Conservation (phyloP, 2,888 invertebrate species). For the Drosophila dives region DNA sequence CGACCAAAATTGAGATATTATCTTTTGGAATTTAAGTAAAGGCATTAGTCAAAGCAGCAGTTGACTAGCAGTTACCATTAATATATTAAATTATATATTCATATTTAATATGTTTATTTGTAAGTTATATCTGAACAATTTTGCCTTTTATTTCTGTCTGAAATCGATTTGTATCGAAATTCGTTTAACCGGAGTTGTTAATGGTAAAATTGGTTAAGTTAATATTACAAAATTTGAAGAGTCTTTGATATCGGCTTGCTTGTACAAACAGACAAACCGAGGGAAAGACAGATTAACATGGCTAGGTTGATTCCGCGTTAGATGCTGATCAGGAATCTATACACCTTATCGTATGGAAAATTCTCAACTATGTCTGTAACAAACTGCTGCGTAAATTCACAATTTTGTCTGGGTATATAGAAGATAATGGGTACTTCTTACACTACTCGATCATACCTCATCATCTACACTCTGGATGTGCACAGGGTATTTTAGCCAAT, state of each 20-base stretch:
- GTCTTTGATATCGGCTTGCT: neutral
- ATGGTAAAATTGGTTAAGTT: neutral
- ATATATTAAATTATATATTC: neutral
- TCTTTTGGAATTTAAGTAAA: neutral
- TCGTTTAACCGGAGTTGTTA: neutral
- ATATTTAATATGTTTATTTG: neutral
- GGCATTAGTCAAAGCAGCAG: too few relatives aligned
- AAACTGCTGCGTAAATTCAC: neutral
- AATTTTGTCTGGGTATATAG: neutral
- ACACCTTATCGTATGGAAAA: neutral
- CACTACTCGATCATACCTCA: neutral
- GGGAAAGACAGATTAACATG: too few relatives aligned
- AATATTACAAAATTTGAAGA: neutral
- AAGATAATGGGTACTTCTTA: neutral
- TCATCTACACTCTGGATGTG: neutral
- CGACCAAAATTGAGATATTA: neutral
- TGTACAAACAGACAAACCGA: neutral
- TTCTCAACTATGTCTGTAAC: neutral
- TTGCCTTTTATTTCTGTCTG: neutral
- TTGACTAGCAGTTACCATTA: too few relatives aligned
- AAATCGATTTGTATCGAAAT: neutral
- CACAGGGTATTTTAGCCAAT: slow-evolving; percentile 11
- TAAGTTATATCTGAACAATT: neutral
- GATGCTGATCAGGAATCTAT: neutral
- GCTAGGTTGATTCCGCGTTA: too few relatives aligned